These are phyloP conservation scores for Lottia gigantea DNA, from an alignment of 2,888 invertebrate genomes.

Conservation along the genomic window DNA sequence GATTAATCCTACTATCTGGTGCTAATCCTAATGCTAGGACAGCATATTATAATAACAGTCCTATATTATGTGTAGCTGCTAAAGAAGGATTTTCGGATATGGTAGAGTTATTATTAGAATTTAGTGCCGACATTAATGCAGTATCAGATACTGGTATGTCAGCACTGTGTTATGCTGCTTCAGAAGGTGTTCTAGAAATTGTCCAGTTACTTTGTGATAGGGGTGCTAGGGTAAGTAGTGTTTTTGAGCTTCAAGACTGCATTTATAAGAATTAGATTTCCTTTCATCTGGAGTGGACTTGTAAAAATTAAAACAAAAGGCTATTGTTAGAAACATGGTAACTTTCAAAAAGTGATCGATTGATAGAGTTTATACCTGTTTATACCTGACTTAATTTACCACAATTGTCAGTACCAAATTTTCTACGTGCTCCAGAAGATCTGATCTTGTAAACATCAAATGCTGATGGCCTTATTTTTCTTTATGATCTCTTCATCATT, in stretches of 20 bases:
- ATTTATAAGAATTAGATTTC: no score
- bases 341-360: no score
- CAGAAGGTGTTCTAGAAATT: constrained; percentile 86
- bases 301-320: no score
- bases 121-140: constrained; percentile 88
- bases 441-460: no score
- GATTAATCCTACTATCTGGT: constrained; percentile 87
- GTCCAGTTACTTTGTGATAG: constrained; percentile 73
- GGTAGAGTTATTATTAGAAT: constrained; percentile 89
- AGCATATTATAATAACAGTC: constrained; percentile 73
- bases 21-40: constrained; percentile 88
- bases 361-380: no score
- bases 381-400: no score
- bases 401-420: no score
- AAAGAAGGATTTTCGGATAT: constrained; percentile 92
- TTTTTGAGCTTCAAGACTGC: no score
- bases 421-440: no score
- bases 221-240: constrained; percentile 66
- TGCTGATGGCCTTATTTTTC: no score
- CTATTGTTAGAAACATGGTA: no score
- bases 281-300: not conserved
- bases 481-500: no score
- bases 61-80: constrained; percentile 88
- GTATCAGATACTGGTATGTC: constrained; percentile 90
- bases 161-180: constrained; percentile 86